A percentile compares a stretch with the other conserved stretches of the same genome.
Conservation (phyloP, 1,140 invertebrate species). For the Cyclargus thomasi region DNA sequence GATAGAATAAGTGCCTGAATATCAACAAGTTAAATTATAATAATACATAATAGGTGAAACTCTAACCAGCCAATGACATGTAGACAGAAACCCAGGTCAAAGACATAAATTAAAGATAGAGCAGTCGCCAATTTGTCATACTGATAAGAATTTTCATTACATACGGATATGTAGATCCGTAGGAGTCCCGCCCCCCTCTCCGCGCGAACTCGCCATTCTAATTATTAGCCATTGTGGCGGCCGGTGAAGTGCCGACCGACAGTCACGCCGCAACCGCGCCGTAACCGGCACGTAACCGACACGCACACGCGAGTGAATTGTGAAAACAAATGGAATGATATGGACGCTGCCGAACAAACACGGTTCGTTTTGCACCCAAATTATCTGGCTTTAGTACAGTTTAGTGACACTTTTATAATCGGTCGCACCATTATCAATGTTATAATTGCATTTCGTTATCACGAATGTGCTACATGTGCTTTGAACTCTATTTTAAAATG, state of each 20-base stretch:
- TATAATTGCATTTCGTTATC: slow-evolving; percentile 4
- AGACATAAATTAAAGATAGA: too few relatives aligned
- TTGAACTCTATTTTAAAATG: slow-evolving; percentile 21
- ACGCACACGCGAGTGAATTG: slow-evolving; percentile 52
- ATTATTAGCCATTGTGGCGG: slow-evolving; percentile 74
- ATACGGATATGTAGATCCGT: slow-evolving; percentile 68
- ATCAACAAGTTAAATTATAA: too few relatives aligned
- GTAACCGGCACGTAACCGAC: slow-evolving; percentile 46
- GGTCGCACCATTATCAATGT: neutral
- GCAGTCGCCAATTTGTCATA: slow-evolving; percentile 33
- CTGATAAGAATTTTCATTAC: slow-evolving; percentile 45
- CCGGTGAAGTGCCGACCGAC: slow-evolving; percentile 53
- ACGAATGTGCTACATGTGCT: neutral
- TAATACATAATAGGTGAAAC: too few relatives aligned
- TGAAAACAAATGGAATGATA: slow-evolving; percentile 33
- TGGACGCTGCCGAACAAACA: slow-evolving; percentile 5
- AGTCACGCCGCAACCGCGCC: slow-evolving; percentile 56
- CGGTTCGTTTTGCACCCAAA: neutral
- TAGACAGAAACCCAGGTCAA: too few relatives aligned
- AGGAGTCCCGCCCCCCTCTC: slow-evolving; percentile 48
- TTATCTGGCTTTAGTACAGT: too few relatives aligned
- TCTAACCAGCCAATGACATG: too few relatives aligned
- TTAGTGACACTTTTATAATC: too few relatives aligned
- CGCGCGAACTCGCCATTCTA: slow-evolving; percentile 64
- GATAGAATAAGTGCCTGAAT: too few relatives aligned